Evolutionary conservation across 2,888 invertebrate species (phyloP).

Genomic region (Heteromurus nitidus): DNA sequence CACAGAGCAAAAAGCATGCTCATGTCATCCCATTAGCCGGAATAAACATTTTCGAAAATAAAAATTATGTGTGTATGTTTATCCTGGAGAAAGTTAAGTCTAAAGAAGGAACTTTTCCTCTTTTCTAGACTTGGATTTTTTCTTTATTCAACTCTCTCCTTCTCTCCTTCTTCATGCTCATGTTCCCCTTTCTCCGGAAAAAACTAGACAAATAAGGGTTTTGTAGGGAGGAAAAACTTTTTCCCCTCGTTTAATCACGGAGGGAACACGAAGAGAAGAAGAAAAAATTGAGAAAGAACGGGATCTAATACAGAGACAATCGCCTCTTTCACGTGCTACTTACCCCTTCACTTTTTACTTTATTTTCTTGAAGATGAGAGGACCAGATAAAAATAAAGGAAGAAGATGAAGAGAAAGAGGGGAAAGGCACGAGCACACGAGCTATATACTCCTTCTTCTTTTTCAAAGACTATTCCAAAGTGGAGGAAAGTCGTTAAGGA

Average conservation of each 20-base stretch:
- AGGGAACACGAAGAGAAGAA: conserved; percentile 1
- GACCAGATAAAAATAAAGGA: conserved; percentile 7
- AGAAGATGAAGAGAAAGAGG: background rate
- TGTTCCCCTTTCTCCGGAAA: background rate
- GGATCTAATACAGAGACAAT: background rate
- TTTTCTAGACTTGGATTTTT: background rate
- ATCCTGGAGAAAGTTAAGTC: too few species aligned
- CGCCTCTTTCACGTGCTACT: too few species aligned
- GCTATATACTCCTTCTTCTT: too few species aligned
- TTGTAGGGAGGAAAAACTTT: conserved; percentile 19
- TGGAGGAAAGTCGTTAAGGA: conserved; percentile 20
- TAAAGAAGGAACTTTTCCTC: background rate
- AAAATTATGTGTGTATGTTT: too few species aligned
- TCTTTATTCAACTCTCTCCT: background rate
- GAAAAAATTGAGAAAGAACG: background rate
- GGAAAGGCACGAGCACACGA: conserved; percentile 9
- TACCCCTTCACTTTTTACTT: background rate
- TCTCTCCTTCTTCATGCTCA: background rate
- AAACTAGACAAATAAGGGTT: conserved; percentile 30
- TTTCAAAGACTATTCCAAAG: conserved; percentile 8
- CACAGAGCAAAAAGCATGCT: conserved; percentile 35
- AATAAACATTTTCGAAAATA: conserved; percentile 20
- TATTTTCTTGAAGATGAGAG: conserved; percentile 8
- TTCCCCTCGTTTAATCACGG: conserved; percentile 50
- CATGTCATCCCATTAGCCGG: conserved; percentile 33